Evolutionary conservation across 2,113 vertebrate species (phyloP).

Genomic region (Nannospalax galili): DNA sequence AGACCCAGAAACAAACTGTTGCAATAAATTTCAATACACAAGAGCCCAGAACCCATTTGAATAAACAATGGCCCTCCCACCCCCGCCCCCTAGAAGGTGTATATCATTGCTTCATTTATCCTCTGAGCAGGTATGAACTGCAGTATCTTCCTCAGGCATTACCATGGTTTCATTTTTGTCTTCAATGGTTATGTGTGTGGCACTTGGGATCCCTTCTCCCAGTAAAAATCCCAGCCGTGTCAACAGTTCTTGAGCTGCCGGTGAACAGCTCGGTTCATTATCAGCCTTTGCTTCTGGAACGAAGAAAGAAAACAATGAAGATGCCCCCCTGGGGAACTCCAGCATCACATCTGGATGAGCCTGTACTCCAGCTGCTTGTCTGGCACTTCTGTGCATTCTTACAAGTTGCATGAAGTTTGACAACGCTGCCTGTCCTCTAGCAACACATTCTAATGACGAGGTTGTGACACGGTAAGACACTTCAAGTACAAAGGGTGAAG

Average conservation of each 20-base stretch:
- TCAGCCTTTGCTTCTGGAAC: constrained; percentile 91
- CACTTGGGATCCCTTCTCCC: constrained; percentile 97
- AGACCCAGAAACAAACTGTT: not conserved
- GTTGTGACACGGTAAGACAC: constrained; percentile 56
- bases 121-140: constrained; percentile 36
- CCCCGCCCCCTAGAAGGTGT: not conserved
- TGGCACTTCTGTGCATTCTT: constrained; percentile 46
- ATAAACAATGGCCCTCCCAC: not conserved
- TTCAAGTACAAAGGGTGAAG: constrained; percentile 51
- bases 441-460: constrained; percentile 62
- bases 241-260: constrained; percentile 99
- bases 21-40: constrained; percentile 53
- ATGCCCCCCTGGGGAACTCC: constrained; percentile 57
- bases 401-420: constrained; percentile 46
- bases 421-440: constrained; percentile 30
- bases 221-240: constrained; percentile 98
- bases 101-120: not conserved
- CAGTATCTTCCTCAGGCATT: constrained; percentile 81
- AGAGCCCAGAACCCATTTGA: constrained; percentile 43
- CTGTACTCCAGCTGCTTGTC: constrained; percentile 44
- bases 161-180: constrained; percentile 98
- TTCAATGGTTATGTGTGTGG: constrained; percentile 95
- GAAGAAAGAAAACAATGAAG: constrained; percentile 80
- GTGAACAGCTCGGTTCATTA: constrained; percentile 94
- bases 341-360: constrained; percentile 36